These are phyloP conservation scores for Artemisiospiza belli DNA, from an alignment of 2,113 vertebrate species.

Conservation along the genomic window DNA sequence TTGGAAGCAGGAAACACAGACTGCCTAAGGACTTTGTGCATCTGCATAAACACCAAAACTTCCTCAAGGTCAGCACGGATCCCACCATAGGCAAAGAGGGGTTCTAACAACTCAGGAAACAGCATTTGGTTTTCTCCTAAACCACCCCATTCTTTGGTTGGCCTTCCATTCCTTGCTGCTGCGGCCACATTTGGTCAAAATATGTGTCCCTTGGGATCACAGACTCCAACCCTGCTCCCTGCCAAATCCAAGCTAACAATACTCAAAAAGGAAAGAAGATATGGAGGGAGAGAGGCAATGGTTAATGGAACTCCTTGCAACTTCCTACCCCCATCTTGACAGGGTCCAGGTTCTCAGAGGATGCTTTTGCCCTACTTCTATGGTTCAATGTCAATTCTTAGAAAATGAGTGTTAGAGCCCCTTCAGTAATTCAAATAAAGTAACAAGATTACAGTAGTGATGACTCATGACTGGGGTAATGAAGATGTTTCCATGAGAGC, in stretches of 20 bases:
- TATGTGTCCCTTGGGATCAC: background rate
- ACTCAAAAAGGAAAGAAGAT: background rate
- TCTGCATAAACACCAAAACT: background rate
- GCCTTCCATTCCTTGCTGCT: background rate
- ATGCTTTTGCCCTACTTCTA: background rate
- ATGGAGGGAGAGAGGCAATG: background rate
- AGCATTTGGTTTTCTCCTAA: background rate
- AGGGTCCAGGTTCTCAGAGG: background rate
- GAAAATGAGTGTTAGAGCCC: background rate
- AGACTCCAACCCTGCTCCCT: rapidly evolving
- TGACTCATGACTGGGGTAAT: background rate
- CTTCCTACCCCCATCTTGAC: background rate
- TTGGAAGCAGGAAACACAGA: background rate
- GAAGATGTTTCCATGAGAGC: background rate
- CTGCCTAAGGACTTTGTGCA: background rate
- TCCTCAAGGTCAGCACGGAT: background rate
- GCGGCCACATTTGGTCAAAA: background rate
- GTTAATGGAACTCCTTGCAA: background rate
- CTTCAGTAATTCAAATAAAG: background rate
- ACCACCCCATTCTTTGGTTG: background rate
- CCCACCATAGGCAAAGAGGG: background rate
- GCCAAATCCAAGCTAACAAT: background rate
- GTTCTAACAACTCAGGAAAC: background rate
- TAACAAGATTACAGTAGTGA: background rate
- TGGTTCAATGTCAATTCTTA: background rate